Conservation (phyloP, 2,888 invertebrate species). For the Acronicta aceris region DNA sequence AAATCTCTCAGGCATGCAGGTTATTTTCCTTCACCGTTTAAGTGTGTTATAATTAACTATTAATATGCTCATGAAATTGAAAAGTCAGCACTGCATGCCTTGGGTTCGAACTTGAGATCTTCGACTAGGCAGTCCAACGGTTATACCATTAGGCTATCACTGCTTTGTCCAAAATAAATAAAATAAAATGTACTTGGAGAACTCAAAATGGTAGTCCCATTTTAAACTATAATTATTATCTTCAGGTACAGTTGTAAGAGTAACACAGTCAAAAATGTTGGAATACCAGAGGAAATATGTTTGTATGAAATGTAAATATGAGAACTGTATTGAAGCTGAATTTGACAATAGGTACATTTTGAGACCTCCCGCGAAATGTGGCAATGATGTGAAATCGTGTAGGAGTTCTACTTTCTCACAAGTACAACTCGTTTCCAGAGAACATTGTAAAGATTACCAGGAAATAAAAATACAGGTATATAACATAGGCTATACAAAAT, state of each 20-base stretch:
- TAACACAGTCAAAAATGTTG: slow-evolving; percentile 93
- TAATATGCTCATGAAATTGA: too few species aligned
- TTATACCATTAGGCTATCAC: too few species aligned
- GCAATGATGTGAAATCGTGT: slow-evolving; percentile 86
- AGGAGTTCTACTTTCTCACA: slow-evolving; percentile 87
- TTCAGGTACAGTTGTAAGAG: slow-evolving; percentile 93
- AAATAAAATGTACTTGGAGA: too few species aligned
- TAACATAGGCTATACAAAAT: background rate
- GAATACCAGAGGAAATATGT: slow-evolving; percentile 93
- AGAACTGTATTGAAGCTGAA: slow-evolving; percentile 91
- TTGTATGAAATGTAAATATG: slow-evolving; percentile 93
- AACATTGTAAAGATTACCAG: slow-evolving; percentile 94
- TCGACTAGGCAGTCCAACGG: too few species aligned
- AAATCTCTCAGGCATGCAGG: too few species aligned
- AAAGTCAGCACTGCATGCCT: too few species aligned
- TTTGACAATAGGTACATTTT: slow-evolving; percentile 91
- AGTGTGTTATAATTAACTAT: too few species aligned
- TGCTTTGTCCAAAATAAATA: too few species aligned
- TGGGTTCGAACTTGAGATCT: too few species aligned
- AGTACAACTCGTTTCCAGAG: slow-evolving; percentile 88
- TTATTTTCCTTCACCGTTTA: too few species aligned
- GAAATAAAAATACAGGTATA: slow-evolving; percentile 94
- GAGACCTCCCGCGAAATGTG: slow-evolving; percentile 88
- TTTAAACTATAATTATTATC: background rate
- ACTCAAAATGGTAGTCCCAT: too few species aligned